Evolutionary conservation across 2,888 invertebrate species (phyloP).

Genomic region (Orchesella flavescens): DNA sequence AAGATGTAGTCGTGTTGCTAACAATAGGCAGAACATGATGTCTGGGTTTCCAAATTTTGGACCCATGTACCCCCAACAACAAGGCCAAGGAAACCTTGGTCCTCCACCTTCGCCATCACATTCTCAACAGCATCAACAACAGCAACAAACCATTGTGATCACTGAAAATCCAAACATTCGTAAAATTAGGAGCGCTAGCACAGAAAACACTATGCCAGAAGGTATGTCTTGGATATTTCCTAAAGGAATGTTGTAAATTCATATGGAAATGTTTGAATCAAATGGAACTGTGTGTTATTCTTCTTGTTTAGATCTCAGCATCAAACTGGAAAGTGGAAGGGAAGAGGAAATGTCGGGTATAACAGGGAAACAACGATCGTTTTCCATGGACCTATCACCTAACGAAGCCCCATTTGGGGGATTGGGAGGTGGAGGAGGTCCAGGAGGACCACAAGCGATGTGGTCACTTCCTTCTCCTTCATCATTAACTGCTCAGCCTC

Average conservation of each 20-base stretch:
- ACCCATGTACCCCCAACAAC: constrained; percentile 67
- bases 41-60: constrained; percentile 71
- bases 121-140: constrained; percentile 71
- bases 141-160: constrained; percentile 72
- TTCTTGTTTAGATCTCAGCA: constrained; percentile 85
- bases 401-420: constrained; percentile 71
- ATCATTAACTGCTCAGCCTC: constrained; percentile 69
- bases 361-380: constrained; percentile 72
- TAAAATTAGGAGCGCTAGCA: constrained; percentile 72
- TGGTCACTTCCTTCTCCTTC: constrained; percentile 72
- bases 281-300: background rate
- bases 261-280: background rate
- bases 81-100: constrained; percentile 74
- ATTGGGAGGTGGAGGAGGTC: constrained; percentile 68
- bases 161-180: constrained; percentile 72
- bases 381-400: constrained; percentile 72
- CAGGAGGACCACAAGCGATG: constrained; percentile 67
- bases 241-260: background rate
- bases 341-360: constrained; percentile 69
- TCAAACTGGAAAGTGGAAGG: constrained; percentile 79
- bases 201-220: constrained; percentile 72
- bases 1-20: background rate
- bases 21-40: constrained; percentile 67
- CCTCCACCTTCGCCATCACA: constrained; percentile 77
- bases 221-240: constrained; percentile 54